Evolutionary conservation across 2,888 invertebrate species (phyloP), one percentile per base, ranked within the genome.

Genomic region (Oxycera nigricornis): DNA sequence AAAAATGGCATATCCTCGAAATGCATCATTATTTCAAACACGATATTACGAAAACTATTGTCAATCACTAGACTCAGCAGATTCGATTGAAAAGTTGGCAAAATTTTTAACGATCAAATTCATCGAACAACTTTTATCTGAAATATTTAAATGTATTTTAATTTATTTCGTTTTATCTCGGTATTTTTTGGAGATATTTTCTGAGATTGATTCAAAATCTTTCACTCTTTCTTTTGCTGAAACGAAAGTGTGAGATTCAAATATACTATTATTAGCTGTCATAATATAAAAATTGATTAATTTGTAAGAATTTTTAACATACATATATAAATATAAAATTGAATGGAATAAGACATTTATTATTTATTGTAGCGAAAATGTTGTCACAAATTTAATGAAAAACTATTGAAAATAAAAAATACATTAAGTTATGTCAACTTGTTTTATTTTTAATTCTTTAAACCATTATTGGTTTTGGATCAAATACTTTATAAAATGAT

Each of bases 321-420:
- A 52, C 41, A 52, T 55, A 70, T 20, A 70, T 52, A 65, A 65
- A 41, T 1, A 50, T 46, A 50, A 50, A 68, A 68, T 24, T 65
- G 41, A 65, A 65, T 65, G 65, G 39, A 65, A 65, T 41, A 26
- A 70, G 14, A 52, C 52, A 52, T 70, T 70, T 52, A 70, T 70
- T 70, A 70, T 70, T 70, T 70, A 70, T 70, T 70, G 70, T 70
- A 70, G 70, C 70, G 31, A 70, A 68, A 70, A 70, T 70, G 70
- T 70, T 70, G 70, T 70, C 70, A 70, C 52, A 65, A 39, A 65
- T 65, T 65, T 41, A 70, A 70, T 70, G 55, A 70, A 35, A 70
- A 31, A 24, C 55, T 41, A 55, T 70, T 70, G 31, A 70, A 52
- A 70, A 52, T 65, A 65, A 65, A 65, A 65, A 65, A 65, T 55